Conservation (phyloP, 2,113 vertebrate genomes). For the Probosciger aterrimus region DNA sequence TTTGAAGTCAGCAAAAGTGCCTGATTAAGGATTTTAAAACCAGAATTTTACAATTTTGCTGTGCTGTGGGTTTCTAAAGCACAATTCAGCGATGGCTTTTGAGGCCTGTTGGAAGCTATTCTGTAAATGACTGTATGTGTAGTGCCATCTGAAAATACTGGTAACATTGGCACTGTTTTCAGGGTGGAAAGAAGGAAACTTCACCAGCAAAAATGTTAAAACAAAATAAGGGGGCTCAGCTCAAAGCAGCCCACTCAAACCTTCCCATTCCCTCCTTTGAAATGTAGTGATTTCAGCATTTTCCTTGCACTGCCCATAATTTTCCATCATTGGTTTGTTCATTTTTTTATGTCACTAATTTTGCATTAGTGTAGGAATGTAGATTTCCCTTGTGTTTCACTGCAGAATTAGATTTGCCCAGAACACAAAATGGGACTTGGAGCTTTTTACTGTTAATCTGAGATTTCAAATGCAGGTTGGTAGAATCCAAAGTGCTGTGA, state of each 20-base stretch:
- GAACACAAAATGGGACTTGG: neutral
- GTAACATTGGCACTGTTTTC: neutral
- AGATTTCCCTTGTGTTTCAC: neutral
- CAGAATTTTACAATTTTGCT: neutral
- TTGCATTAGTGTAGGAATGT: neutral
- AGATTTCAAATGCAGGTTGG: neutral
- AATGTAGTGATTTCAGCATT: neutral
- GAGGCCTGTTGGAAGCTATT: neutral
- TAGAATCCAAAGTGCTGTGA: neutral
- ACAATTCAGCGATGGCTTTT: neutral
- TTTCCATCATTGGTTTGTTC: neutral
- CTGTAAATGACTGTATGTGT: neutral
- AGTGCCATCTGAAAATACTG: neutral
- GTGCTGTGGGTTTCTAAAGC: neutral
- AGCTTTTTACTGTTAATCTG: neutral
- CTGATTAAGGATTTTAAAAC: constrained; percentile 39
- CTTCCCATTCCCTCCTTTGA: neutral
- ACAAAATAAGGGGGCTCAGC: neutral
- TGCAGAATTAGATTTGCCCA: neutral
- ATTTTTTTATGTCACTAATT: neutral
- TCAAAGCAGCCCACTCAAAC: neutral
- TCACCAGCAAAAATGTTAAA: neutral
- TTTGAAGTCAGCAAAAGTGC: constrained; percentile 48
- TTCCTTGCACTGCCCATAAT: neutral
- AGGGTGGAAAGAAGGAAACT: neutral